Percentiles rank a stretch among this genome's conserved stretches.
Conservation (phyloP, 2,888 invertebrate genomes). For the Anarsia innoxiella region DNA sequence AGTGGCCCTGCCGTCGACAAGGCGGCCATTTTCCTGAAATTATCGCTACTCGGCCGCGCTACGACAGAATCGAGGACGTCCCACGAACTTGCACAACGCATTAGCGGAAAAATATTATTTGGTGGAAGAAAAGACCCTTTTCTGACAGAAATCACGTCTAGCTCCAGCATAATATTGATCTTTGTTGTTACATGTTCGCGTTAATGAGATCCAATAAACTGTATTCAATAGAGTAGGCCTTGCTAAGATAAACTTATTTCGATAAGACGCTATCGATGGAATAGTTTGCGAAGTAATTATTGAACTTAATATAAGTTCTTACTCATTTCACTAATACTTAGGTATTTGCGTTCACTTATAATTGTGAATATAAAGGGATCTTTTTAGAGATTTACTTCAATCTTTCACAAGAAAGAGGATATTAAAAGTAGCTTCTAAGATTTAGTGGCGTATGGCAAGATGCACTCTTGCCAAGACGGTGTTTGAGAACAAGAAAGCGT, state of each 20-base stretch:
- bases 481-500: conserved; percentile 4
- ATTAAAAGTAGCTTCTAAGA: conserved; percentile 1
- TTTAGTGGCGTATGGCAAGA: conserved; percentile 1
- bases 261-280: conserved; percentile 5
- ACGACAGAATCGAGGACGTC: conserved; percentile 57
- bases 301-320: too few species aligned
- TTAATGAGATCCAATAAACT: conserved; percentile 3
- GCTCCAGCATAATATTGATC: not conserved
- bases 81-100: conserved; percentile 51
- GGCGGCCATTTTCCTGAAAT: conserved; percentile 66
- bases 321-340: too few species aligned
- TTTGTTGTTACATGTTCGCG: conserved; percentile 1
- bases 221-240: not conserved
- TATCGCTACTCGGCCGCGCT: conserved; percentile 62
- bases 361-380: not conserved
- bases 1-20: conserved; percentile 64
- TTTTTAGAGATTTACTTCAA: too few species aligned
- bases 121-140: conserved; percentile 39
- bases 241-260: not conserved
- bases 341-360: too few species aligned
- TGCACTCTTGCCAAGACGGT: conserved; percentile 10
- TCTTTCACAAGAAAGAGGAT: conserved; percentile 1
- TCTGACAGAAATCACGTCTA: conserved; percentile 10
- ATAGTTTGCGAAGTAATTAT: not conserved
- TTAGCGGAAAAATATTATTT: conserved; percentile 51